A percentile compares a stretch with the other conserved stretches of the same genome.
Evolutionary conservation across 2,797 vertebrate genomes (phyloP).

Genomic region (Hypotaenidia philippensis): DNA sequence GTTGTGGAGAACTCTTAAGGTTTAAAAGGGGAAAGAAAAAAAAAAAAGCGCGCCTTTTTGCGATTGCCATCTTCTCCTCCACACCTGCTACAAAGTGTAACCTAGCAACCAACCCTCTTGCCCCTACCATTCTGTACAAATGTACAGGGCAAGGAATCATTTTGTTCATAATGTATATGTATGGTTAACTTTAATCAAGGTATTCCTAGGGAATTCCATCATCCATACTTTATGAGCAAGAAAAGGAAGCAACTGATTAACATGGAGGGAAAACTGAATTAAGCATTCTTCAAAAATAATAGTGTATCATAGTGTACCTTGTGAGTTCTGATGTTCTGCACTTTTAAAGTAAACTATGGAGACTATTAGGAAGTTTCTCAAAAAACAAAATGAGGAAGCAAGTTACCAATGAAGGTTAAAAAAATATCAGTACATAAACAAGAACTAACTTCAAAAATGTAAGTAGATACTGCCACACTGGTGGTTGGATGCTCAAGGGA

Average conservation of each 20-base stretch:
- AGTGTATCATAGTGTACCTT: neutral
- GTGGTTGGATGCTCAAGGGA: neutral
- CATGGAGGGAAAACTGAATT: neutral
- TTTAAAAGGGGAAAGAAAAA: neutral
- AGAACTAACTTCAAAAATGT: neutral
- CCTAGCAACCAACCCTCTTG: neutral
- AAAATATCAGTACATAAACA: neutral
- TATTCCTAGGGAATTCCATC: neutral
- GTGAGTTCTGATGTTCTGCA: neutral
- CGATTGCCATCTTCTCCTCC: neutral
- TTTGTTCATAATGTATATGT: neutral
- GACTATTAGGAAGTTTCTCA: neutral
- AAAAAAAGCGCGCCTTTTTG: fast-evolving
- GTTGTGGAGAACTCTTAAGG: neutral
- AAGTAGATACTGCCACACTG: neutral
- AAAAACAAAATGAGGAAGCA: neutral
- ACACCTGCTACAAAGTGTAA: neutral
- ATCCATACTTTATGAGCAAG: neutral
- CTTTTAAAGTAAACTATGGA: neutral
- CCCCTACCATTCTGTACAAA: neutral
- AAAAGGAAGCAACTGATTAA: neutral
- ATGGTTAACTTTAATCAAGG: neutral
- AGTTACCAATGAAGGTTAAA: neutral
- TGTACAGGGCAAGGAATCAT: neutral
- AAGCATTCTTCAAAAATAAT: neutral